phyloP scores from a whole-genome alignment of 2,797 vertebrate species.

The Okamejei kenojei region DNA sequence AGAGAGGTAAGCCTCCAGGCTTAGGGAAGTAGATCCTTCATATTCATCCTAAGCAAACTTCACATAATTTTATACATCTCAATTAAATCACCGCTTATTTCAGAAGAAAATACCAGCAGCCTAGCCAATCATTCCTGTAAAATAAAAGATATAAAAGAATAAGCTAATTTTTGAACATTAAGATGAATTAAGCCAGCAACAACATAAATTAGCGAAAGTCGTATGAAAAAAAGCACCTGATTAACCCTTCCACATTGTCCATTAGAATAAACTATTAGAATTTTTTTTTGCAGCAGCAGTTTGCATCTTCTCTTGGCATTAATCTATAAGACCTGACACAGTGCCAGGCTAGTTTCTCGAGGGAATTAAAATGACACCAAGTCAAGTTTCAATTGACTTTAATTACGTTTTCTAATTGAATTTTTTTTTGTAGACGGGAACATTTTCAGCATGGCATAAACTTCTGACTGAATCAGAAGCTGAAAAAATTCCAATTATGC shows the following conservation, averaged over 20 bases:
- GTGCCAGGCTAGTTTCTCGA: neutral
- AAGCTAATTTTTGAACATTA: too few relatives aligned
- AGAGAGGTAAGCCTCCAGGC: too few relatives aligned
- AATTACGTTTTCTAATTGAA: slow-evolving; percentile 15
- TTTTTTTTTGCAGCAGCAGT: neutral
- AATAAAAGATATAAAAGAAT: too few relatives aligned
- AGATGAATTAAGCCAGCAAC: neutral
- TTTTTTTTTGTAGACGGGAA: neutral
- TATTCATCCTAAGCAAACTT: too few relatives aligned
- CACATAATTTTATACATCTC: too few relatives aligned
- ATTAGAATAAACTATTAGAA: neutral
- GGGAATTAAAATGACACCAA: neutral
- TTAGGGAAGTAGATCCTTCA: too few relatives aligned
- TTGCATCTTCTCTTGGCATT: neutral
- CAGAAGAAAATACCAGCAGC: too few relatives aligned
- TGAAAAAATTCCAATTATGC: neutral
- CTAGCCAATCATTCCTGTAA: too few relatives aligned
- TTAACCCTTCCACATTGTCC: neutral
- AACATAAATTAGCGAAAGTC: neutral
- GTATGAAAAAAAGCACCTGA: neutral
- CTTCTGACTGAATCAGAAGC: neutral
- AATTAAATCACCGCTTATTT: too few relatives aligned
- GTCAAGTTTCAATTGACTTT: slow-evolving; percentile 4
- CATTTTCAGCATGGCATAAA: neutral
- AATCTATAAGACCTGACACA: neutral